These are phyloP conservation scores for Gymnosoma rotundatum DNA, from an alignment of 2,888 invertebrate species.

Conservation along the genomic window DNA sequence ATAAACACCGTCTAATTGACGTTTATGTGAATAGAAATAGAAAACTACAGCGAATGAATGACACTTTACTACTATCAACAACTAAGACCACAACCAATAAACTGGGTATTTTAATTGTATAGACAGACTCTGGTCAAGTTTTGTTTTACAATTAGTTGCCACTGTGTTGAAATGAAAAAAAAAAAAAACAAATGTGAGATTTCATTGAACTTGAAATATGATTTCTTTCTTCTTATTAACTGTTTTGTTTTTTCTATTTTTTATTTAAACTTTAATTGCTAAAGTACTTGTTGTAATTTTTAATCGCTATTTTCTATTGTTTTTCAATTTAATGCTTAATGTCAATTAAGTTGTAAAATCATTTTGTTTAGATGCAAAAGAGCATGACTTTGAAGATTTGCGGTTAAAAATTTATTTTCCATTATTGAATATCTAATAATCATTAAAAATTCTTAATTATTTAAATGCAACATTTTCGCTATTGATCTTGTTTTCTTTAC, in stretches of 20 bases:
- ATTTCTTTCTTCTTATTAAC: slow-evolving; percentile 21
- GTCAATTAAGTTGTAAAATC: slow-evolving; percentile 50
- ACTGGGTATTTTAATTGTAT: slow-evolving; percentile 9
- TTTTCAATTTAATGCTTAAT: slow-evolving; percentile 8
- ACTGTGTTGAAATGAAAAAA: slow-evolving; percentile 29
- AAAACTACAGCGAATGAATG: slow-evolving; percentile 37
- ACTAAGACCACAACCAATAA: not conserved
- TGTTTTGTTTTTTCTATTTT: slow-evolving; percentile 26
- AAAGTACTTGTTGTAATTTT: not conserved
- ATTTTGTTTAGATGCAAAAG: slow-evolving; percentile 14
- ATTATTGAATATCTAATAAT: slow-evolving; percentile 23
- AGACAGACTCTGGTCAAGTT: slow-evolving; percentile 38
- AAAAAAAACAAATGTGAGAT: slow-evolving; percentile 63
- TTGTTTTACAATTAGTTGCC: slow-evolving; percentile 19
- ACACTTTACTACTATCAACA: slow-evolving; percentile 18
- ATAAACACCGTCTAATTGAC: slow-evolving; percentile 21
- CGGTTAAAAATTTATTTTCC: slow-evolving; percentile 42
- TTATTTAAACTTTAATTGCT: not conserved
- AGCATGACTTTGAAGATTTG: slow-evolving; percentile 45
- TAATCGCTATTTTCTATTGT: not conserved
- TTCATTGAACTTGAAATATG: slow-evolving; percentile 70
- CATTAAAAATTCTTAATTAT: not conserved
- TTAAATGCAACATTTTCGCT: not conserved
- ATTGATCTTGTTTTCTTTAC: not conserved
- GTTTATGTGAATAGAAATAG: slow-evolving; percentile 20